Evolutionary conservation across 2,888 invertebrate species (phyloP).

Genomic region (Ectobius pallidus): DNA sequence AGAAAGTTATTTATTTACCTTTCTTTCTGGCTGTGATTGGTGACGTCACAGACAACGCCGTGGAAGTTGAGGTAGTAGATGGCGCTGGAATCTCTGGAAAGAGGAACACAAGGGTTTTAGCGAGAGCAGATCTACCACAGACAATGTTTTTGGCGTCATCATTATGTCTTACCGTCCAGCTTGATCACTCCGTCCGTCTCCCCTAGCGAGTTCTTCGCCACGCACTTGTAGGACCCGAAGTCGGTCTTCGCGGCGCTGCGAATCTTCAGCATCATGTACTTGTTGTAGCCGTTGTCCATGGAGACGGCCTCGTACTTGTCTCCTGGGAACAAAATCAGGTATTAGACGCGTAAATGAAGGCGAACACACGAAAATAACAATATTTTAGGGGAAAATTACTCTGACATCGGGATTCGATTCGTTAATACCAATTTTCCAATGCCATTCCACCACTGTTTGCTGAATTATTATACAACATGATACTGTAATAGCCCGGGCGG

Average conservation of each 20-base stretch:
- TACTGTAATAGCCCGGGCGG: too few relatives aligned
- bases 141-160: too few relatives aligned
- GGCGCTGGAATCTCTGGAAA: slow-evolving; percentile 83
- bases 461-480: too few relatives aligned
- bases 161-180: slow-evolving; percentile 73
- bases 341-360: too few relatives aligned
- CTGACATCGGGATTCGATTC: too few relatives aligned
- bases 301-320: slow-evolving; percentile 87
- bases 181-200: slow-evolving; percentile 90
- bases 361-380: too few relatives aligned
- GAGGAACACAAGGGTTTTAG: background rate
- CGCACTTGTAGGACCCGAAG: slow-evolving; percentile 89
- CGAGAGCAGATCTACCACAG: too few relatives aligned
- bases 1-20: too few relatives aligned
- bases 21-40: slow-evolving; percentile 67
- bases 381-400: too few relatives aligned
- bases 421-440: too few relatives aligned
- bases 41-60: slow-evolving; percentile 62
- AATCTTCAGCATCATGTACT: slow-evolving; percentile 91
- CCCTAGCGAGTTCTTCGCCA: slow-evolving; percentile 89
- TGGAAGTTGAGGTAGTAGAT: slow-evolving; percentile 69
- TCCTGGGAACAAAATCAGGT: slow-evolving; percentile 61
- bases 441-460: too few relatives aligned
- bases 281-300: slow-evolving; percentile 84
- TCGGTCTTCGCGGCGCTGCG: slow-evolving; percentile 77